Percentiles rank a stretch among this genome's conserved stretches.
Conservation (phyloP, 2,888 invertebrate species). For the Villa cingulata region DNA sequence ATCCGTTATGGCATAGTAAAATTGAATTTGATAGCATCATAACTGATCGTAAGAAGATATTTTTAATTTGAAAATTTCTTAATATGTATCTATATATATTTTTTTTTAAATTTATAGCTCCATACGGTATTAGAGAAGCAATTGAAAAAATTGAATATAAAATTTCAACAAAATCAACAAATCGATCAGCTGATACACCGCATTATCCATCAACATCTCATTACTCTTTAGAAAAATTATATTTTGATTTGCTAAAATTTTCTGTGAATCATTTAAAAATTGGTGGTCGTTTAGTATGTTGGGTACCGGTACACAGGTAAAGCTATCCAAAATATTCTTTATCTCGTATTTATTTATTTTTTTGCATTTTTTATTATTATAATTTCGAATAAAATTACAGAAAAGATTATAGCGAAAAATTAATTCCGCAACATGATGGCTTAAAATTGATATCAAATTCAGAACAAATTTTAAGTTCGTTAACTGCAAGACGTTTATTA, state of each 20-base stretch:
- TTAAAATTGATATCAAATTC: slow-evolving; percentile 67
- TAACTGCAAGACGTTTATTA: slow-evolving; percentile 68
- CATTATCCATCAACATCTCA: slow-evolving; percentile 76
- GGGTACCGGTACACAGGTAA: slow-evolving; percentile 86
- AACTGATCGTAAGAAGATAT: slow-evolving; percentile 71
- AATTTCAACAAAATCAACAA: slow-evolving; percentile 33
- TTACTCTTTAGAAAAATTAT: slow-evolving; percentile 71
- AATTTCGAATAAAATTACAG: too few relatives aligned
- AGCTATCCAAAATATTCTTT: neutral
- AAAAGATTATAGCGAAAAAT: slow-evolving; percentile 54
- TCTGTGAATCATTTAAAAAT: slow-evolving; percentile 60
- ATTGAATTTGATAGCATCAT: slow-evolving; percentile 80
- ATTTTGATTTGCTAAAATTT: slow-evolving; percentile 71
- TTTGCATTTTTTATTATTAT: slow-evolving; percentile 14
- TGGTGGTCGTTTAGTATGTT: slow-evolving; percentile 78
- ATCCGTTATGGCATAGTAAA: slow-evolving; percentile 58
- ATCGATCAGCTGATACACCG: slow-evolving; percentile 45
- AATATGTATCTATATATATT: neutral
- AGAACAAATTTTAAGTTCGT: slow-evolving; percentile 73
- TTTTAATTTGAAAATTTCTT: neutral
- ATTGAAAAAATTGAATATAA: slow-evolving; percentile 56
- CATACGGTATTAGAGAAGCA: slow-evolving; percentile 93
- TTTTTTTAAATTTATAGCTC: slow-evolving; percentile 56
- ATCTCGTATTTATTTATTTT: too few relatives aligned
- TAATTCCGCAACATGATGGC: slow-evolving; percentile 69